Percentiles rank a stretch among this genome's conserved stretches.
These are phyloP conservation scores for Corapipo altera DNA, from an alignment of 2,113 vertebrate species.

Conservation along the genomic window DNA sequence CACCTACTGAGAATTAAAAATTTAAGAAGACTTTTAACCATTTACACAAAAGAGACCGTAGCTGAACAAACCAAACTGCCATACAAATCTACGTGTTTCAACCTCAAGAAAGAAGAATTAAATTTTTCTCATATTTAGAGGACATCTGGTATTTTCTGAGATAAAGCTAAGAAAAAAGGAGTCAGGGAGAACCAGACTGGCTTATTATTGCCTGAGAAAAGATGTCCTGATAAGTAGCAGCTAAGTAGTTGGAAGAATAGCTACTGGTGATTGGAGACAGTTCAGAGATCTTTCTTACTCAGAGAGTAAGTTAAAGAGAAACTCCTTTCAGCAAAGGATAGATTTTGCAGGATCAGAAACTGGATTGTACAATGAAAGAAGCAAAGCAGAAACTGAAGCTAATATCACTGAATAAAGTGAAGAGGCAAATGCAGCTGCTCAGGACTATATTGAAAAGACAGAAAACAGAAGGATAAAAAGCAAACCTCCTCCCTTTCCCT, in stretches of 20 bases:
- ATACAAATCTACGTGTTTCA: not conserved
- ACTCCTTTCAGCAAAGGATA: not conserved
- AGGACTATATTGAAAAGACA: not conserved
- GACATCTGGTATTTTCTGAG: not conserved
- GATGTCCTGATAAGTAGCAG: not conserved
- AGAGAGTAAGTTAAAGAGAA: slow-evolving; percentile 34
- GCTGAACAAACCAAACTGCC: not conserved
- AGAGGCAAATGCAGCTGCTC: not conserved
- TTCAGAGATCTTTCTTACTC: slow-evolving; percentile 11
- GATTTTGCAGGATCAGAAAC: not conserved
- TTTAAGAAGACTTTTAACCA: not conserved
- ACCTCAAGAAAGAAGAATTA: not conserved
- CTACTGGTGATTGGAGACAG: not conserved
- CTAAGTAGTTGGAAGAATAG: not conserved
- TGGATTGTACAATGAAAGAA: not conserved
- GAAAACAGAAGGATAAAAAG: not conserved
- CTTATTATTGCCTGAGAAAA: slow-evolving; percentile 2
- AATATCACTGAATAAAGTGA: not conserved
- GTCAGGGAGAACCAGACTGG: not conserved
- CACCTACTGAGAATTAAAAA: not conserved
- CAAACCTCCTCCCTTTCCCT: not conserved
- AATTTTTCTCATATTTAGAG: not conserved
- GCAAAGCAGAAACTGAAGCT: slow-evolving; percentile 5
- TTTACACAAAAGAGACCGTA: not conserved
- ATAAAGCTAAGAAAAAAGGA: slow-evolving; percentile 21